Evolutionary conservation across 2,113 vertebrate species (phyloP), one percentile per base, ranked within the genome.

Genomic region (Mobula hypostoma): DNA sequence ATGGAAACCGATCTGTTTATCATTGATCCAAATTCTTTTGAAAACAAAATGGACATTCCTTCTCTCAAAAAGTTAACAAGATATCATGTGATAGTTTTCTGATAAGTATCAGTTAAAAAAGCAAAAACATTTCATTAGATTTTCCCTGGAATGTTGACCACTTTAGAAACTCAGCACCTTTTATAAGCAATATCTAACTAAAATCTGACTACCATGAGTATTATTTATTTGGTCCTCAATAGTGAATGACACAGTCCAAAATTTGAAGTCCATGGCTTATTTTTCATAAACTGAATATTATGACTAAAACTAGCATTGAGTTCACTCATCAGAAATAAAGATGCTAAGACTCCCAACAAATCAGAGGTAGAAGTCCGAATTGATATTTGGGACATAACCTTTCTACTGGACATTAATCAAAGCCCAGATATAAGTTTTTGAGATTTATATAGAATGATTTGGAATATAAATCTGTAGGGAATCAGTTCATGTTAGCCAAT

Each of bases 101-200:
- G 56, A 93, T 12, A 93, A 74, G 19, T 93, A 12, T 9, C 70
- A 7, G 91, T 93, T 40, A 74, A 48, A 74, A 72, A 76, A 74
- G 91, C 32, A 76, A 74, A 24, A 93, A 93, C 24, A 40, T 74
- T 40, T 74, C 19, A 93, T 40, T 93, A 36, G 48, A 48, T 48
- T 72, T 76, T 93, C 91, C 61, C 36, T 93, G 91, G 91, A 93
- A 93, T 93, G 91, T 93, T 90, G 63, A 90, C 29, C 61, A 90
- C 61, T 66, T 32, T 90, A 32, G 29, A 90, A 66, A 90, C 63
- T 66, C 61, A 90, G 85, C 85, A 90, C 85, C 29, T 36, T 19
- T 32, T 90, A 48, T 48, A 48, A 66, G 63, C 29, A 90, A 66
- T 7, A 66, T 90, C 61, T 32, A 66, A n/a, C 17, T 90, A 74